Conservation (phyloP, 1,140 invertebrate species). For the Polyergus mexicanus region DNA sequence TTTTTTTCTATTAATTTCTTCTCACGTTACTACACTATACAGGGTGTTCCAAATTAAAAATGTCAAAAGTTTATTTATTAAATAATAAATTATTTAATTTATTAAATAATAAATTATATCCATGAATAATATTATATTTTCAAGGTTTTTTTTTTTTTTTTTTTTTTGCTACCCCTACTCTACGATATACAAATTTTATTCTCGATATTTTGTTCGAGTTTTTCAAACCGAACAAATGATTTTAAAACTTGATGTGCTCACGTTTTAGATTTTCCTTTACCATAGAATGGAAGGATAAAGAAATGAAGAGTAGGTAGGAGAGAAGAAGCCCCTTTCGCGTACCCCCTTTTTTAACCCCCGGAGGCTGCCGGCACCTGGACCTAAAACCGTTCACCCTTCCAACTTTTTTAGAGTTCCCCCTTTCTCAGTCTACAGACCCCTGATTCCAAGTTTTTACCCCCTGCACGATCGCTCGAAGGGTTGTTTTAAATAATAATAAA, state of each 20-base stretch:
- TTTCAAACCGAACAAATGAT: neutral
- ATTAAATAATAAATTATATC: too few species aligned
- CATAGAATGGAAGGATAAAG: neutral
- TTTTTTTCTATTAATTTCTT: too few species aligned
- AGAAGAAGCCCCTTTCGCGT: conserved; percentile 72
- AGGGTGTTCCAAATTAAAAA: too few species aligned
- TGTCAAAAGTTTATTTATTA: too few species aligned
- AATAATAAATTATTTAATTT: too few species aligned
- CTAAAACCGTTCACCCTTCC: conserved; percentile 84
- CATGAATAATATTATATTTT: neutral
- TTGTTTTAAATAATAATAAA: conserved; percentile 86
- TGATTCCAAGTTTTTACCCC: conserved; percentile 79
- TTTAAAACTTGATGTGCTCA: conserved; percentile 53
- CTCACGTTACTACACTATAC: too few species aligned
- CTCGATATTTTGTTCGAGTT: neutral
- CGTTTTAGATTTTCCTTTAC: too few species aligned
- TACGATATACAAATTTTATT: neutral
- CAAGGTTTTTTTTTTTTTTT: too few species aligned
- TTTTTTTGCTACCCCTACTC: neutral
- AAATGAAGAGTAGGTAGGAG: conserved; percentile 50
- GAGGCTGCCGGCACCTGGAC: conserved; percentile 82
- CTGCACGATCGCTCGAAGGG: conserved; percentile 83
- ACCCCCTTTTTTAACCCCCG: conserved; percentile 80
- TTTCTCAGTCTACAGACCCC: conserved; percentile 74
- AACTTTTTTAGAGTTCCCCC: conserved; percentile 84